Evolutionary conservation across 1,140 invertebrate species (phyloP).

Genomic region (Melanaphis sacchari): DNA sequence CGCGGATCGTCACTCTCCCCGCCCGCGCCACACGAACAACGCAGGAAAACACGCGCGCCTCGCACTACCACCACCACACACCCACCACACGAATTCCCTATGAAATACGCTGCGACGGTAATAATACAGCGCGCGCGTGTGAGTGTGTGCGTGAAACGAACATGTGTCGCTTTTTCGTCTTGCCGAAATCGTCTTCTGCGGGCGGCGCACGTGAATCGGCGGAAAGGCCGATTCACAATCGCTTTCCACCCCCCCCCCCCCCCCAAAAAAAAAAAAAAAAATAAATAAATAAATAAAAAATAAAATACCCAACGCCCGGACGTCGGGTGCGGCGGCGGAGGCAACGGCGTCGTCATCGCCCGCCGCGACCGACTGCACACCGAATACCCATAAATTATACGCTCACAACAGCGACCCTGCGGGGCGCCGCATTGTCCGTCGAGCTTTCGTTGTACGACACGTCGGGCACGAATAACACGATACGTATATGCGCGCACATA

Average conservation of each 20-base stretch:
- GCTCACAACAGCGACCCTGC: neutral
- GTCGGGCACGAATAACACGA: neutral
- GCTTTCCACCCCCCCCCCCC: neutral
- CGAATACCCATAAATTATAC: neutral
- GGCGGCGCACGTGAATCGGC: neutral
- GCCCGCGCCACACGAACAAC: neutral
- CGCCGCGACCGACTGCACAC: neutral
- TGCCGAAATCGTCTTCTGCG: neutral
- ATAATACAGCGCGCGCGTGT: neutral
- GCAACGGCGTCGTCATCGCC: neutral
- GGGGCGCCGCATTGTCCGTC: neutral
- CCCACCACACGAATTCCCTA: too few relatives aligned
- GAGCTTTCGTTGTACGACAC: neutral
- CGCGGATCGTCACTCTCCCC: neutral
- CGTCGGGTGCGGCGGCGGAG: neutral
- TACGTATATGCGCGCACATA: too few relatives aligned
- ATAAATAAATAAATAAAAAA: too few relatives aligned
- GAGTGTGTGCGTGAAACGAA: neutral
- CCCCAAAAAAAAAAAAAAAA: too few relatives aligned
- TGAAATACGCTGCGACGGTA: neutral
- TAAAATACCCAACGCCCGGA: too few relatives aligned
- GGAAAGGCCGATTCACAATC: constrained; percentile 17
- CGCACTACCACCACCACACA: too few relatives aligned
- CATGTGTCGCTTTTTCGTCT: constrained; percentile 32
- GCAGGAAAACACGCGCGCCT: too few relatives aligned